These are phyloP conservation scores for Mythimna ferrago DNA, from an alignment of 2,888 invertebrate species.

Conservation along the genomic window DNA sequence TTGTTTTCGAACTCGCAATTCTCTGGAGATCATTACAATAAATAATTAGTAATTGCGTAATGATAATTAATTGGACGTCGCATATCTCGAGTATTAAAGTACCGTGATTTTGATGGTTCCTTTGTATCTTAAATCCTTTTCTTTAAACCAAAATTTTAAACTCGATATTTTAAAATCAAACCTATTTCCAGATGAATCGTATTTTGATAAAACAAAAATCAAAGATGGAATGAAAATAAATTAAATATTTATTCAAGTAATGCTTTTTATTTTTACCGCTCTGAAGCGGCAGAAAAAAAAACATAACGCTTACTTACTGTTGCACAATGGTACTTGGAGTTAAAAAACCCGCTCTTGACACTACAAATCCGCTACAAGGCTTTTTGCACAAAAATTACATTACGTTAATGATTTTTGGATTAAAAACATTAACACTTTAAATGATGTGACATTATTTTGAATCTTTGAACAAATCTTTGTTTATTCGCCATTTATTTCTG, in stretches of 20 bases:
- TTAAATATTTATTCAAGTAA: conserved; percentile 1
- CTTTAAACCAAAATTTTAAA: not conserved
- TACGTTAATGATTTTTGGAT: not conserved
- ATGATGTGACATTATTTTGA: not conserved
- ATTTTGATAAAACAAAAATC: conserved; percentile 19
- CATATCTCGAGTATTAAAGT: conserved; percentile 6
- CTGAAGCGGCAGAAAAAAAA: not conserved
- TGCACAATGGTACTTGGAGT: conserved; percentile 2
- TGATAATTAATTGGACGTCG: conserved; percentile 40
- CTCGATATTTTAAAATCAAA: conserved; percentile 7
- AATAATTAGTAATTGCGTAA: conserved; percentile 54
- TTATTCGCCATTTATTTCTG: not conserved
- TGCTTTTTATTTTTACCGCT: conserved; percentile 4
- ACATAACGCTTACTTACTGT: not conserved
- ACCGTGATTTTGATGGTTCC: not conserved
- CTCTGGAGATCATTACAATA: conserved; percentile 15
- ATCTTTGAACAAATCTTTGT: conserved; percentile 7
- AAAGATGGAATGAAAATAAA: conserved; percentile 4
- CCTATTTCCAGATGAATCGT: conserved; percentile 29
- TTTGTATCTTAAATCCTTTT: conserved; percentile 6
- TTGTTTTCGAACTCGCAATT: conserved; percentile 15
- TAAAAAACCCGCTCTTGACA: conserved; percentile 22
- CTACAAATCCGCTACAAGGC: conserved; percentile 1
- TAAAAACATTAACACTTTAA: conserved; percentile 10
- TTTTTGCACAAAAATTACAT: not conserved